These are phyloP conservation scores for Girardinichthys multiradiatus DNA, from an alignment of 2,113 vertebrate genomes.

Conservation along the genomic window DNA sequence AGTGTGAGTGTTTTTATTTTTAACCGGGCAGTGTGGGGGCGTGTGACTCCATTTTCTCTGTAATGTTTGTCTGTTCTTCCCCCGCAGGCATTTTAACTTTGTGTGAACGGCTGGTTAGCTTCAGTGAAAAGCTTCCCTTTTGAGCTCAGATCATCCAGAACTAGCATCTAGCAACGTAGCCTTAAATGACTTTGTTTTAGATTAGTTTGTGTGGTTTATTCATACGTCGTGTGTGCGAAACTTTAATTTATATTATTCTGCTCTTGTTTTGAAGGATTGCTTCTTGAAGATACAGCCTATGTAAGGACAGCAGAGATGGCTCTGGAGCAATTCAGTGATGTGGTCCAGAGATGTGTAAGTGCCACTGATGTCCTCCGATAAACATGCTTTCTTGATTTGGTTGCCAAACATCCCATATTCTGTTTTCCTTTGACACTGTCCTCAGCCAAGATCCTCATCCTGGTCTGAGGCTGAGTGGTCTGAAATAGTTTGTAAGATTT, in stretches of 20 bases:
- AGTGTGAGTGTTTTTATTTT: neutral
- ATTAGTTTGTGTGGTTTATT: no score
- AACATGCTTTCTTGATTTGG: neutral
- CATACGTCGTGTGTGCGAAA: no score
- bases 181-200: neutral
- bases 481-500: no score
- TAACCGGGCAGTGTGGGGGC: neutral
- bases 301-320: conserved; percentile 81
- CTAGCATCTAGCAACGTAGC: neutral
- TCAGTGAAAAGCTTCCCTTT: no score
- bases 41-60: rapidly evolving
- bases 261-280: conserved; percentile 12
- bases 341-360: conserved; percentile 96
- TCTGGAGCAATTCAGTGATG: conserved; percentile 88
- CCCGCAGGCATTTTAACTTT: rapidly evolving
- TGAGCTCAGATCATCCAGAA: neutral
- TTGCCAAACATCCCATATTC: no score
- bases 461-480: no score
- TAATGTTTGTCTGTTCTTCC: neutral
- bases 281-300: conserved; percentile 9
- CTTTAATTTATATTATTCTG: neutral
- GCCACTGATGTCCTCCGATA: neutral
- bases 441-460: no score
- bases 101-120: no score
- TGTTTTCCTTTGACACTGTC: no score